These are phyloP conservation scores for Nomada fucata DNA, from an alignment of 2,888 invertebrate species.

Conservation along the genomic window DNA sequence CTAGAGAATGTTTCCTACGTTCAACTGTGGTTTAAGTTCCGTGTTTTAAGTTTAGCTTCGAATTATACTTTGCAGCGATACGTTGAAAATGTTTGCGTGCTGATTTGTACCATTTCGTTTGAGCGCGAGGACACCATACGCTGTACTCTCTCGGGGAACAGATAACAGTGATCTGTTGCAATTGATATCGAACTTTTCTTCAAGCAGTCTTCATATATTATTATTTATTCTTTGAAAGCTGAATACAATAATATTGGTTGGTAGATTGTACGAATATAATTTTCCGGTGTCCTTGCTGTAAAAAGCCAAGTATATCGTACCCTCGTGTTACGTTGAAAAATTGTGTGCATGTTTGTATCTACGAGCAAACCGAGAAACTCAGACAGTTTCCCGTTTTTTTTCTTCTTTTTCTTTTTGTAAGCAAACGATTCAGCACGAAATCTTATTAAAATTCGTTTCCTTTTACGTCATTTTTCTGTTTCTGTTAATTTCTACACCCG, in stretches of 20 bases:
- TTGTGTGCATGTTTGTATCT: constrained; percentile 74
- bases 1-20: constrained; percentile 63
- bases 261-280: not conserved
- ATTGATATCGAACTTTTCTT: not conserved
- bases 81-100: constrained; percentile 48
- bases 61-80: constrained; percentile 53
- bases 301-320: constrained; percentile 15
- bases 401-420: constrained; percentile 45
- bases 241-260: not conserved
- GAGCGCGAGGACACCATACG: constrained; percentile 42
- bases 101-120: constrained; percentile 42
- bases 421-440: constrained; percentile 73
- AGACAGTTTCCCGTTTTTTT: constrained; percentile 14
- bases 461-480: constrained; percentile 46
- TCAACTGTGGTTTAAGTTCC: constrained; percentile 58
- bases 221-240: not conserved
- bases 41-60: constrained; percentile 57
- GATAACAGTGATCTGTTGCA: not conserved
- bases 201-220: too few species aligned
- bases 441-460: constrained; percentile 75
- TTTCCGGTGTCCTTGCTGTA: constrained; percentile 45
- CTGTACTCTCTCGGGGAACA: not conserved
- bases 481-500: constrained; percentile 49
- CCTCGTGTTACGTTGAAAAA: constrained; percentile 54
- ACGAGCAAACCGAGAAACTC: constrained; percentile 52